Percentiles rank a stretch among this genome's conserved stretches.
Conservation (phyloP, 1,140 invertebrate genomes). For the Nautilus pompilius region DNA sequence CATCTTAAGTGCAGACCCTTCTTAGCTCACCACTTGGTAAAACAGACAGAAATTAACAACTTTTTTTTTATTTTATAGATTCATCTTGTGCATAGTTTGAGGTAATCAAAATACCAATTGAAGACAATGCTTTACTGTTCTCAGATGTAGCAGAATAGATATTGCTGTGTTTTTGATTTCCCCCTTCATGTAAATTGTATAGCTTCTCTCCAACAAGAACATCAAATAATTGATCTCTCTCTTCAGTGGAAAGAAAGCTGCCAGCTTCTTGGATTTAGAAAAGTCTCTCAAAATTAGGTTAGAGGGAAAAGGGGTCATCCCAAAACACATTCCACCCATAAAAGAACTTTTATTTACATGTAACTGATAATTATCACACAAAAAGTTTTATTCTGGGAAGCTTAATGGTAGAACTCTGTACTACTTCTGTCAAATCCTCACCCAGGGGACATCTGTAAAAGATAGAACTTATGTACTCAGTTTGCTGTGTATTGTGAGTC, state of each 20-base stretch:
- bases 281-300: neutral
- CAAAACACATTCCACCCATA: neutral
- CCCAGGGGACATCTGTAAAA: conserved; percentile 60
- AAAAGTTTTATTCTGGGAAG: conserved; percentile 23
- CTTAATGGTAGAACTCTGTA: conserved; percentile 60
- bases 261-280: neutral
- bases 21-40: no score
- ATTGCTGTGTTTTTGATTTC: no score
- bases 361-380: no score
- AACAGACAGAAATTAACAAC: no score
- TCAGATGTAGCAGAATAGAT: no score
- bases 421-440: conserved; percentile 59
- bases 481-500: neutral
- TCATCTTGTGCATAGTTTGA: no score
- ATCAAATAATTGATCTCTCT: neutral
- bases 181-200: no score
- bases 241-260: neutral
- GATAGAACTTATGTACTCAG: neutral
- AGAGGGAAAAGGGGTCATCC: neutral
- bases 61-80: no score
- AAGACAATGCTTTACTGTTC: no score
- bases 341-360: neutral
- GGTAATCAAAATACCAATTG: no score
- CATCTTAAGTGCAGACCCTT: no score
- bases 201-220: neutral